Base-by-base conservation (phyloP, 1,140 invertebrate species). In the Habropoda laboriosa region DNA sequence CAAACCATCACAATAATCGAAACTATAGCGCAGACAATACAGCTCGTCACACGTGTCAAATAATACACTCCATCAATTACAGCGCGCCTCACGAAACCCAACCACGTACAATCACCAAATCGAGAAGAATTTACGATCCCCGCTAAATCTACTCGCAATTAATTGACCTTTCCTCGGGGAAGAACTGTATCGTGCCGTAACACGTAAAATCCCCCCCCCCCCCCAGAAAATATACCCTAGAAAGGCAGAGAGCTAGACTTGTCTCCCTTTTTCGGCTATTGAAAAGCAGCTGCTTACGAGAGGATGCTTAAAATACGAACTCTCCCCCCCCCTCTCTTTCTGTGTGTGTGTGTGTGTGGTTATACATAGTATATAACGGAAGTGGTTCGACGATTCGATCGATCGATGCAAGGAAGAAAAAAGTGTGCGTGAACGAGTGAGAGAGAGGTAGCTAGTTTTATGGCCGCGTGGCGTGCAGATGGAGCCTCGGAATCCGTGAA, bases 101-200 rank as follows among this genome's bases (percentile, higher is more conserved):
- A 66, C 42, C 32, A 18, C 30, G 18, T 77, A 53, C 68, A 45
- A 66, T 49, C 18, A 47, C 32, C 21, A 13, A 18, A 32, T 45
- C 6, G 18, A 0, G 18, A 21, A n/a, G 5, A 6, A 12, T 64
- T 89, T 87, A 87, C 78, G 78, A 84, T 85, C 77, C 60, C 79
- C 80, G 58, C 81, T 77, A 81, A 88, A 78, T 79, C 81, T 85
- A 78, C 80, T 88, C 81, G 64, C 82, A 85, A 89, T 90, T 90
- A 92, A 92, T 91, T 91, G 85, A 86, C 10, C 81, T 76, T 68
- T 58, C 72, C 51, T 32, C 30, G 4, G 1, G 3, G 38, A n/a
- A n/a, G n/a, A 57, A 38, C 30, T 24, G 30, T 42, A 47, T 40
- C 51, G 45, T 42, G 38, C 32, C 51, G 45, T 47, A 47, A 66